A percentile compares a stretch with the other conserved stretches of the same genome.
Evolutionary conservation across 2,797 vertebrate species (phyloP).

Genomic region (Rhynchonycteris naso): DNA sequence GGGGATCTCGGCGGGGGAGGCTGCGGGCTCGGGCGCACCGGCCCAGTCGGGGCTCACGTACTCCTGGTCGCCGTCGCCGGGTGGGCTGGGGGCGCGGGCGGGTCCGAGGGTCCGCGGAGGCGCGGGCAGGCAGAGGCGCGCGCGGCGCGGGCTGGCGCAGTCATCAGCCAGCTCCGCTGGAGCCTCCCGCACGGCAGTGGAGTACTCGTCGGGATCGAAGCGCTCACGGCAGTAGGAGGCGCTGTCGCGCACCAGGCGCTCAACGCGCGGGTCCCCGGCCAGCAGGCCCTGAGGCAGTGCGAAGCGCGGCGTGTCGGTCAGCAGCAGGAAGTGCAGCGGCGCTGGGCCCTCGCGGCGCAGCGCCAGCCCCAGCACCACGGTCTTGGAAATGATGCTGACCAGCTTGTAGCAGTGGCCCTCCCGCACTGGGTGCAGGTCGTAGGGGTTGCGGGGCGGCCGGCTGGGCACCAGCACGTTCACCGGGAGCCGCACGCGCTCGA

Average conservation of each 20-base stretch:
- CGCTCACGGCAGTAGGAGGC: constrained; percentile 91
- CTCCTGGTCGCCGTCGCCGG: constrained; percentile 89
- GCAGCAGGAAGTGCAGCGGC: constrained; percentile 95
- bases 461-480: constrained; percentile 96
- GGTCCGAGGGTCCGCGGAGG: constrained; percentile 85
- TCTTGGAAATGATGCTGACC: constrained; percentile 98
- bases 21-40: constrained; percentile 88
- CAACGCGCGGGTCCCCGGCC: constrained; percentile 89
- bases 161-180: constrained; percentile 93
- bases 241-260: constrained; percentile 92
- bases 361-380: constrained; percentile 96
- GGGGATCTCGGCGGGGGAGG: constrained; percentile 91
- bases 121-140: constrained; percentile 90
- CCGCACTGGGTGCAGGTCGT: constrained; percentile 95
- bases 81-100: constrained; percentile 88
- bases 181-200: constrained; percentile 94
- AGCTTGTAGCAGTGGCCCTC: constrained; percentile 99
- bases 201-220: constrained; percentile 97
- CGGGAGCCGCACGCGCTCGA: constrained; percentile 96
- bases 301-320: constrained; percentile 96
- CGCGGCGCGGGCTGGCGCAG: constrained; percentile 91
- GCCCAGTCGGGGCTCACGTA: constrained; percentile 96
- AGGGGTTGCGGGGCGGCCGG: constrained; percentile 94
- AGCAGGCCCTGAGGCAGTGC: constrained; percentile 92
- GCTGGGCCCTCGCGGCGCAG: constrained; percentile 92